Conservation (phyloP, 2,888 invertebrate genomes). For the Harmothoe impar region DNA sequence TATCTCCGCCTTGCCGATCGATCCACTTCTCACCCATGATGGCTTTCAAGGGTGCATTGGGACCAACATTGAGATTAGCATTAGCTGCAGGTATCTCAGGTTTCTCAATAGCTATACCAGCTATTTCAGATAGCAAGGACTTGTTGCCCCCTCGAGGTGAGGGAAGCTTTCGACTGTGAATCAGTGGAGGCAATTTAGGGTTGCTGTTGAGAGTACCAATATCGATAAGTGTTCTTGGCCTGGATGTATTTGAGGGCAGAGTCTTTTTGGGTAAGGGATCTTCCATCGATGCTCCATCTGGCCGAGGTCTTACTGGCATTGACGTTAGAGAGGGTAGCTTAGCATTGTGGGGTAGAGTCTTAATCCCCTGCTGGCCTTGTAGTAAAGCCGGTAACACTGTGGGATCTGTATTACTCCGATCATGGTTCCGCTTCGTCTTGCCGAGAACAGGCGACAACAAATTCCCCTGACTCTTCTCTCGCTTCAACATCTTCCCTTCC, state of each 20-base stretch:
- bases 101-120: neutral
- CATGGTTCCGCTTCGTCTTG: constrained; percentile 30
- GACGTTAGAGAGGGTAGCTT: constrained; percentile 32
- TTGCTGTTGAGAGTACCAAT: neutral
- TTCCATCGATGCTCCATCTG: constrained; percentile 21
- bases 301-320: neutral
- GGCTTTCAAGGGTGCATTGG: neutral
- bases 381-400: neutral
- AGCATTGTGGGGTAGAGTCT: constrained; percentile 47
- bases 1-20: constrained; percentile 52
- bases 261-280: constrained; percentile 8
- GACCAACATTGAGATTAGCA: neutral
- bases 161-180: constrained; percentile 32
- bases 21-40: constrained; percentile 62
- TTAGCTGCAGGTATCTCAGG: neutral
- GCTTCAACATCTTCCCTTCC: neutral
- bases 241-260: neutral
- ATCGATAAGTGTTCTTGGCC: neutral
- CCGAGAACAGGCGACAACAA: neutral
- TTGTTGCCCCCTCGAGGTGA: neutral
- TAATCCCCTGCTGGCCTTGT: constrained; percentile 4
- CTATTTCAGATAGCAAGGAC: constrained; percentile 41
- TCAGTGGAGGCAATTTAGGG: constrained; percentile 43
- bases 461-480: constrained; percentile 9
- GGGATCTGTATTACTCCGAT: constrained; percentile 42